These are phyloP conservation scores for Crypturellus tataupa DNA, from an alignment of 2,797 vertebrate genomes.

Conservation along the genomic window DNA sequence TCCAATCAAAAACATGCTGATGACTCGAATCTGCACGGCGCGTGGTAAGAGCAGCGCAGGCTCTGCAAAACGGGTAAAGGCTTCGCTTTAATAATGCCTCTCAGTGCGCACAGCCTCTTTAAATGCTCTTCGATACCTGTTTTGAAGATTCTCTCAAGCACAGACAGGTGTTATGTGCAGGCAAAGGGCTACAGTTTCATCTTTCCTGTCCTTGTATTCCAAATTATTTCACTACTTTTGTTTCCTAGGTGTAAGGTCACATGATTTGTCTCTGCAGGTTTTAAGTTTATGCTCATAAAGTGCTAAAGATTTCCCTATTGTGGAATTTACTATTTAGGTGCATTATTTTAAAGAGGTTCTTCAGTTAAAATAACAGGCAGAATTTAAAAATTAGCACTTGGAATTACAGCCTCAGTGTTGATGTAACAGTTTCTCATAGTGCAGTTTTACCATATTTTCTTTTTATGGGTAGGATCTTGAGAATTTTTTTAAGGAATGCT, in stretches of 20 bases:
- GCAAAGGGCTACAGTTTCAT: not conserved
- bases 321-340: not conserved
- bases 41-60: fast-evolving
- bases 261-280: not conserved
- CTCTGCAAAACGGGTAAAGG: not conserved
- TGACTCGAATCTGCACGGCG: not conserved
- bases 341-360: not conserved
- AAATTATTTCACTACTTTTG: not conserved
- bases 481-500: not conserved
- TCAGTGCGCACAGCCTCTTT: not conserved
- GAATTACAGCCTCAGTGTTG: not conserved
- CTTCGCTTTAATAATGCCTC: not conserved
- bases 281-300: not conserved
- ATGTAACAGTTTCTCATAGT: not conserved
- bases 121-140: not conserved
- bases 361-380: not conserved
- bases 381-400: not conserved
- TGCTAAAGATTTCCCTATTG: not conserved
- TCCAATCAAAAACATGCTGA: not conserved
- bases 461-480: not conserved
- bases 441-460: not conserved
- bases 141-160: not conserved
- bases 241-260: not conserved
- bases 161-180: not conserved
- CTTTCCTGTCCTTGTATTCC: not conserved